Evolutionary conservation across 2,113 vertebrate genomes (phyloP), one percentile per base, ranked within the genome.

Genomic region (Kryptolebias marmoratus): DNA sequence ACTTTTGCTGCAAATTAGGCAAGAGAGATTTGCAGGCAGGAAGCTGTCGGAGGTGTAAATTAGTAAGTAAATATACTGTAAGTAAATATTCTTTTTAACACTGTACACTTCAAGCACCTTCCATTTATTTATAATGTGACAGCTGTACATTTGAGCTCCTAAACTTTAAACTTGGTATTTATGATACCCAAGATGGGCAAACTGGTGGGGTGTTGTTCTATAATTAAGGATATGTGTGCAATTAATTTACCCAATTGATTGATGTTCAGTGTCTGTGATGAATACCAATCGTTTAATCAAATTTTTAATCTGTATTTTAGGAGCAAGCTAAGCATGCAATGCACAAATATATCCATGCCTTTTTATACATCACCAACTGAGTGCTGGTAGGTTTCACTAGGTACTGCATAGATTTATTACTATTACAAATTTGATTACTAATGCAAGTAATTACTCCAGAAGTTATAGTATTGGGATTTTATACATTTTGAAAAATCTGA

Each of bases 261-360:
- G 36, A 22, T 64, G 32, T 42, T 59, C 57, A 42, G 31, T n/a
- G 48, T 50, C 31, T 30, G 60, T 45, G 44, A 62, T 62, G 42
- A 62, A 47, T 62, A 52, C 48, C 63, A 44, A 63, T 30, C 2
- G 18, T 39, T 36, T 65, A 65, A 65, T 65, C 30, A 27, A 65
- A 39, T 52, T 36, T 53, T 49, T 65, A 7, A 53, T 53, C 32
- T 53, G 32, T 36, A n/a, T 53, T 27, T 65, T 27, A 22, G 16
- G 31, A 65, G 31, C 50, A 65, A 28, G 42, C 36, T 14, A 53
- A 8, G 18, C 8, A 22, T 15, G 4, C 50, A 50, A 18, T 22
- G 57, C 39, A 45, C 5, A 15, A 7, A 22, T 15, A 45, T 61
- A 61, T 45, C 15, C 22, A 39, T 31, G 18, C 4, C 4, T 11